Evolutionary conservation across 1,140 invertebrate genomes (phyloP).

Genomic region (Drosophila nasuta): DNA sequence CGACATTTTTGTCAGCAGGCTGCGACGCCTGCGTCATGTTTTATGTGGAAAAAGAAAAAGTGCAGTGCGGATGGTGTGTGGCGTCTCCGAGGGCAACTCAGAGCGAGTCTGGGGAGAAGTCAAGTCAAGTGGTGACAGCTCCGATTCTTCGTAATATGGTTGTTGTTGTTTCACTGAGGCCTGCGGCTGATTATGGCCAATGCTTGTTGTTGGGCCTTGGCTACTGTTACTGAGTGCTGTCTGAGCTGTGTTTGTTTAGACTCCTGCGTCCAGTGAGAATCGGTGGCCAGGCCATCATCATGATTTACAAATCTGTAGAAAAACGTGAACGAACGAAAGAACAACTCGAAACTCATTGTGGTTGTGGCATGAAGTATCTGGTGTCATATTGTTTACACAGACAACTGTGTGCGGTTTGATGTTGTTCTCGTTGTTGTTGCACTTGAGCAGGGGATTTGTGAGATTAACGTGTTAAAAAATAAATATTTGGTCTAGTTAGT

Average conservation of each 20-base stretch:
- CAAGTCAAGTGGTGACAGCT: constrained; percentile 79
- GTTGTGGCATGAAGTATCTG: constrained; percentile 50
- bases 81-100: constrained; percentile 14
- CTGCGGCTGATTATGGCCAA: constrained; percentile 69
- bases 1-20: constrained; percentile 71
- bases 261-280: constrained; percentile 70
- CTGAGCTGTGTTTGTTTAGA: constrained; percentile 62
- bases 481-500: constrained; percentile 82
- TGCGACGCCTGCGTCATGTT: constrained; percentile 61
- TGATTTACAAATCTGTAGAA: constrained; percentile 66
- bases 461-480: constrained; percentile 83
- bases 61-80: constrained; percentile 41
- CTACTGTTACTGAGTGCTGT: constrained; percentile 45
- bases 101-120: constrained; percentile 38
- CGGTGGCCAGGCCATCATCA: constrained; percentile 34
- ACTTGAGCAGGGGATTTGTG: constrained; percentile 74
- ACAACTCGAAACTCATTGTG: constrained; percentile 60
- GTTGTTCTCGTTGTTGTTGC: constrained; percentile 48
- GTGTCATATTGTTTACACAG: constrained; percentile 69
- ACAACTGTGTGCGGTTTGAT: constrained; percentile 71
- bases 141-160: constrained; percentile 21
- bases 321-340: constrained; percentile 19
- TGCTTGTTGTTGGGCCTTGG: constrained; percentile 32
- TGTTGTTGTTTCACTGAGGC: constrained; percentile 21
- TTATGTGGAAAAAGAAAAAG: constrained; percentile 64